phyloP scores from a whole-genome alignment of 2,113 vertebrate genomes.

The Myotis davidii region DNA sequence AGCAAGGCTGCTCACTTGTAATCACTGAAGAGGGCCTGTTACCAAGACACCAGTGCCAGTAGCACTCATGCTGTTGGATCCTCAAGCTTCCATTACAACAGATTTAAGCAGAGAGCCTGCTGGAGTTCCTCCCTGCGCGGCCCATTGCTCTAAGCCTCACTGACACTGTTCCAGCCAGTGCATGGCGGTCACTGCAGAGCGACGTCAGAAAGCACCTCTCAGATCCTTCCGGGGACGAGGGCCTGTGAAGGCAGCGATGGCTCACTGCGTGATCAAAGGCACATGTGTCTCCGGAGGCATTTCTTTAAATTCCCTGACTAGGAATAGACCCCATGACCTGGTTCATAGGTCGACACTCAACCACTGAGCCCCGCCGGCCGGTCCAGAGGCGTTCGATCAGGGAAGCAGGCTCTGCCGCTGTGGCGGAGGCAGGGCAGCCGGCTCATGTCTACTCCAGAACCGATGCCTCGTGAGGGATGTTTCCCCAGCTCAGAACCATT shows the following conservation, averaged over 20 bases:
- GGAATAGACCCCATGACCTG: no score
- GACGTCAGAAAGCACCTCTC: not conserved
- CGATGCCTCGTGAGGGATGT: not conserved
- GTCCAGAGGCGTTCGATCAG: not conserved
- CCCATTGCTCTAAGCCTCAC: not conserved
- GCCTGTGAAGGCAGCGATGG: slow-evolving; percentile 2
- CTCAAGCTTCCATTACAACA: not conserved
- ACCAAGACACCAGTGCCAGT: not conserved
- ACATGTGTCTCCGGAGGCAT: not conserved
- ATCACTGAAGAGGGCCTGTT: not conserved
- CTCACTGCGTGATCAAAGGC: not conserved
- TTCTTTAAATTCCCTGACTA: not conserved
- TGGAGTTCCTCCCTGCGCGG: not conserved
- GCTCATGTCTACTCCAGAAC: not conserved
- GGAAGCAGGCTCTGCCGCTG: not conserved
- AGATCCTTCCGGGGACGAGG: not conserved
- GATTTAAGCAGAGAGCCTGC: not conserved
- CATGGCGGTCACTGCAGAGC: not conserved
- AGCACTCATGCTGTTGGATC: not conserved
- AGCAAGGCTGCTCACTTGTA: not conserved
- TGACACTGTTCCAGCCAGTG: slow-evolving; percentile 42
- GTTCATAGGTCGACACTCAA: no score
- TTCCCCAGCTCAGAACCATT: not conserved
- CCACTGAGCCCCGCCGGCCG: no score
- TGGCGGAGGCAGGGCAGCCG: not conserved